A percentile compares a stretch with the other conserved stretches of the same genome.
These are phyloP conservation scores for Pantala flavescens DNA, from an alignment of 1,140 invertebrate genomes.

Conservation along the genomic window DNA sequence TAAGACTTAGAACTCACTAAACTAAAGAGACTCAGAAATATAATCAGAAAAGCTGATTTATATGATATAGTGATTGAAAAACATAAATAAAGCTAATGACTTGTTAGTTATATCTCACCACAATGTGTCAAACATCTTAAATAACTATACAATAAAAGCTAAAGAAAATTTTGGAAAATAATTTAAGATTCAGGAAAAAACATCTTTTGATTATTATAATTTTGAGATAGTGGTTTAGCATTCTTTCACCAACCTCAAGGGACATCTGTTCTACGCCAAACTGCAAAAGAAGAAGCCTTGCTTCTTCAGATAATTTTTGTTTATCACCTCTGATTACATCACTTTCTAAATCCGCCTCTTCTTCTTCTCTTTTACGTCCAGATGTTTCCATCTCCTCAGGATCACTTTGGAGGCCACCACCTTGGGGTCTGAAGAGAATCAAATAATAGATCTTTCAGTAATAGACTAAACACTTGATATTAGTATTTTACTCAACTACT, in stretches of 20 bases:
- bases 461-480: conserved; percentile 19
- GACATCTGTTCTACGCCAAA: conserved; percentile 82
- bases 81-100: no score
- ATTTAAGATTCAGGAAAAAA: no score
- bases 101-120: no score
- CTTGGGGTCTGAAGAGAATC: conserved; percentile 16
- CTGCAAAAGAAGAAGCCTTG: conserved; percentile 69
- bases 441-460: not conserved
- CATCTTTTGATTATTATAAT: no score
- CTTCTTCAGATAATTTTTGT: conserved; percentile 28
- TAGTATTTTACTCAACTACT: conserved; percentile 16
- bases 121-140: no score
- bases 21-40: no score
- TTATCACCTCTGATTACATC: not conserved
- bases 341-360: conserved; percentile 39
- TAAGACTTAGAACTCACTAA: no score
- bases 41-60: no score
- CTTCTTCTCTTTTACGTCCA: conserved; percentile 28
- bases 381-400: conserved; percentile 17
- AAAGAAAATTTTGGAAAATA: no score
- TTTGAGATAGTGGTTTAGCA: no score
- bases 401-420: conserved; percentile 18
- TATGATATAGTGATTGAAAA: no score
- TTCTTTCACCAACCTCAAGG: conserved; percentile 47
- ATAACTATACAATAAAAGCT: no score